Evolutionary conservation across 1,140 invertebrate species (phyloP).

Genomic region (Hylaeus anthracinus): DNA sequence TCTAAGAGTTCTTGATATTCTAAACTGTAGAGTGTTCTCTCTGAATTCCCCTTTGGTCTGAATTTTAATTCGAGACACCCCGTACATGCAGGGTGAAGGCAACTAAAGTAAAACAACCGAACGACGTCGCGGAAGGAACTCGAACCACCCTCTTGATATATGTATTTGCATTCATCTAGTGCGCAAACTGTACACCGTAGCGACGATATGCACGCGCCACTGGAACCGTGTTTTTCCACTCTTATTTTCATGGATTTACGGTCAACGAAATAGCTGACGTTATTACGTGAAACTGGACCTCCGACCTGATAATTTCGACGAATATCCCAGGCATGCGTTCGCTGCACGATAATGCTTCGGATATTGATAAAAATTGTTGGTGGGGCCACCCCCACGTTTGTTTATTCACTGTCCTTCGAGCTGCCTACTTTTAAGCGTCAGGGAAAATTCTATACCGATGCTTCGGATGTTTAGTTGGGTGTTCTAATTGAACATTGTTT

Average conservation of each 20-base stretch:
- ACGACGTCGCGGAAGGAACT: constrained; percentile 54
- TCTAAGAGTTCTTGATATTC: background rate
- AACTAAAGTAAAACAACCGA: constrained; percentile 60
- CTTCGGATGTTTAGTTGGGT: too few relatives aligned
- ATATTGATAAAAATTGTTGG: too few relatives aligned
- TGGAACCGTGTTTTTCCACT: constrained; percentile 14
- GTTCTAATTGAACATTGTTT: too few relatives aligned
- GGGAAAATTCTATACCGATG: too few relatives aligned
- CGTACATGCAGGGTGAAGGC: constrained; percentile 29
- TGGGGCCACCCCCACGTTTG: too few relatives aligned
- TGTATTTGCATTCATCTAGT: constrained; percentile 59
- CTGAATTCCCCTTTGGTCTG: constrained; percentile 21
- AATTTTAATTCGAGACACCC: constrained; percentile 37
- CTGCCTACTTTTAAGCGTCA: too few relatives aligned
- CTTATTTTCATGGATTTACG: constrained; percentile 40
- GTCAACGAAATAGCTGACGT: constrained; percentile 9
- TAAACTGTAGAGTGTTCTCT: constrained; percentile 6
- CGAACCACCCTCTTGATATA: constrained; percentile 59
- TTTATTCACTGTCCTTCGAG: too few relatives aligned
- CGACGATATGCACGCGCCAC: constrained; percentile 8
- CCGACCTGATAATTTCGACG: background rate
- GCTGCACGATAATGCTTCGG: background rate
- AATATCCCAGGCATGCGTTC: background rate
- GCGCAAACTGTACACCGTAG: constrained; percentile 14
- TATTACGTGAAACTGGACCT: background rate